Evolutionary conservation across 2,888 invertebrate species (phyloP).

Genomic region (Dryococelus australis): DNA sequence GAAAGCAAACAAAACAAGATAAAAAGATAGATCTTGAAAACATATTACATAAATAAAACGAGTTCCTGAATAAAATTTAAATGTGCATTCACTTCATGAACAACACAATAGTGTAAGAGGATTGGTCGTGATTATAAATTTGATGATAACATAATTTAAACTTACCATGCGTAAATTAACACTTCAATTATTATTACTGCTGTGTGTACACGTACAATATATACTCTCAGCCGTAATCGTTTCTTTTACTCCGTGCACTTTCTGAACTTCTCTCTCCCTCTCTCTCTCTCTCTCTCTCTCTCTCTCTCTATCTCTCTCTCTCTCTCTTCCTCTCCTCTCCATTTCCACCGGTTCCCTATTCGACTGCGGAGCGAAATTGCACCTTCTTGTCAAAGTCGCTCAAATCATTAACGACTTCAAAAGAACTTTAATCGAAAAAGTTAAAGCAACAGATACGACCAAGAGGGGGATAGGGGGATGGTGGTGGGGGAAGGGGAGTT

Average conservation of each 20-base stretch:
- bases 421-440: slow-evolving; percentile 16
- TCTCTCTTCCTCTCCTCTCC: neutral
- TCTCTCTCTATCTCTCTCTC: neutral
- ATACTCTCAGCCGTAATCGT: neutral
- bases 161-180: neutral
- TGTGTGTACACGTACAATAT: neutral
- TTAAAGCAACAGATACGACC: slow-evolving; percentile 11
- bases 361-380: neutral
- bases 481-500: neutral
- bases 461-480: neutral
- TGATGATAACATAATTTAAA: neutral
- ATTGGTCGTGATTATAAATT: neutral
- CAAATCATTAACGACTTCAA: slow-evolving; percentile 11
- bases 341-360: neutral
- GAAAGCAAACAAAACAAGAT: too few species aligned
- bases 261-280: neutral
- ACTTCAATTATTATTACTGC: neutral
- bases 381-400: slow-evolving; percentile 10
- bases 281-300: neutral
- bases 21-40: too few species aligned
- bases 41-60: too few species aligned
- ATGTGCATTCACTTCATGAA: too few species aligned
- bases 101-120: too few species aligned
- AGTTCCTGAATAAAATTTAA: too few species aligned
- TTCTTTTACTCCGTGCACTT: neutral